Conservation (phyloP, 2,888 invertebrate genomes). For the Cyclophora punctaria region DNA sequence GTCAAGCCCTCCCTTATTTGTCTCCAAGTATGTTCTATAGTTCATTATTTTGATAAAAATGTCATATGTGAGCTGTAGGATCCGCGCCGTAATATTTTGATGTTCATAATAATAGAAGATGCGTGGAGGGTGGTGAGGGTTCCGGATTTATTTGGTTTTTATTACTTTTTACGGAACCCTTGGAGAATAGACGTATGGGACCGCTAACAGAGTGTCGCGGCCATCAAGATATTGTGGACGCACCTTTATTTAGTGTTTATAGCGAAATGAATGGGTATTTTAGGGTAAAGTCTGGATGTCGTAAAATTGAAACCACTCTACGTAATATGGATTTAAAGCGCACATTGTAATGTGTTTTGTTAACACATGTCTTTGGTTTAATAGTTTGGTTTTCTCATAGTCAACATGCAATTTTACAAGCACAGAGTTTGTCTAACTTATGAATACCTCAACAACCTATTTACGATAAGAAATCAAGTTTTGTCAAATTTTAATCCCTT, state of each 20-base stretch:
- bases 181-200: conserved; percentile 36
- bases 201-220: conserved; percentile 48
- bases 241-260: conserved; percentile 34
- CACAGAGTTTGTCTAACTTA: too few relatives aligned
- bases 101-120: conserved; percentile 64
- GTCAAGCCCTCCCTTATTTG: background rate
- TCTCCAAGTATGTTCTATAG: conserved; percentile 10
- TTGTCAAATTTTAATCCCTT: too few relatives aligned
- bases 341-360: too few relatives aligned
- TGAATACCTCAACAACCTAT: too few relatives aligned
- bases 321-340: conserved; percentile 2
- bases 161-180: conserved; percentile 68
- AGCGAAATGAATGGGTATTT: conserved; percentile 18
- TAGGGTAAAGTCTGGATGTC: conserved; percentile 6
- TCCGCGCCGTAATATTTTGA: conserved; percentile 55
- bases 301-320: conserved; percentile 1
- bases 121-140: conserved; percentile 46
- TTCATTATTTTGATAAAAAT: conserved; percentile 32
- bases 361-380: too few relatives aligned
- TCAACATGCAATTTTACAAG: too few relatives aligned
- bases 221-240: conserved; percentile 31
- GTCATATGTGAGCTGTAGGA: conserved; percentile 25
- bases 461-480: too few relatives aligned
- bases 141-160: conserved; percentile 68
- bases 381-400: too few relatives aligned